phyloP scores from a whole-genome alignment of 2,888 invertebrate genomes.

The Thyatira batis region DNA sequence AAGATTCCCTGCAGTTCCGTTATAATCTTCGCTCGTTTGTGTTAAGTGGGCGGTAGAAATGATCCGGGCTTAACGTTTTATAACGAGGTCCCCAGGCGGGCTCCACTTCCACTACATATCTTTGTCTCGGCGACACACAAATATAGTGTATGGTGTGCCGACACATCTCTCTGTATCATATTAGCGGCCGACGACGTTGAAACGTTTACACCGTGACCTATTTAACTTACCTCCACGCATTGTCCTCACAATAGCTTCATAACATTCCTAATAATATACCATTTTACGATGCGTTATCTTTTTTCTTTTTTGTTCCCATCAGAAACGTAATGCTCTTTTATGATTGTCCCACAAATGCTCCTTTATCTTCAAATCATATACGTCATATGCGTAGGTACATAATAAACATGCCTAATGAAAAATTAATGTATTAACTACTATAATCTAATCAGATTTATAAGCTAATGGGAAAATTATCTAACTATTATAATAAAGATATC shows the following conservation, averaged over 20 bases:
- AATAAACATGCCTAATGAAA: too few species aligned
- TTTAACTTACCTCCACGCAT: slow-evolving; percentile 18
- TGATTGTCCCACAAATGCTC: too few species aligned
- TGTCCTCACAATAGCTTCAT: neutral
- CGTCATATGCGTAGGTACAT: too few species aligned
- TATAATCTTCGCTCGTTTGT: slow-evolving; percentile 37
- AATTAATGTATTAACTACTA: too few species aligned
- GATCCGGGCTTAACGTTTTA: slow-evolving; percentile 53
- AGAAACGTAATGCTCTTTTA: neutral
- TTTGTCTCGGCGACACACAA: slow-evolving; percentile 27
- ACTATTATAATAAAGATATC: too few species aligned
- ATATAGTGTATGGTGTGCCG: slow-evolving; percentile 19
- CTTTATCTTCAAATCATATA: too few species aligned
- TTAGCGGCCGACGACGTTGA: slow-evolving; percentile 25
- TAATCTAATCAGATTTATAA: too few species aligned
- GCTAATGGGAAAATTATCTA: too few species aligned
- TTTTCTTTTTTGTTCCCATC: neutral
- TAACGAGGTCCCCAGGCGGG: slow-evolving; percentile 65
- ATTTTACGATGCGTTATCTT: neutral
- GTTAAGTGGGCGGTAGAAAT: slow-evolving; percentile 42
- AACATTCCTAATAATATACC: neutral
- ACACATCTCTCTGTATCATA: slow-evolving; percentile 29
- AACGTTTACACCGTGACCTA: slow-evolving; percentile 34
- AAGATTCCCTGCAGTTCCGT: slow-evolving; percentile 17
- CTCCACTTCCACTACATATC: slow-evolving; percentile 42